phyloP scores from a whole-genome alignment of 2,888 invertebrate genomes.

The Chymomyza caudatula region DNA sequence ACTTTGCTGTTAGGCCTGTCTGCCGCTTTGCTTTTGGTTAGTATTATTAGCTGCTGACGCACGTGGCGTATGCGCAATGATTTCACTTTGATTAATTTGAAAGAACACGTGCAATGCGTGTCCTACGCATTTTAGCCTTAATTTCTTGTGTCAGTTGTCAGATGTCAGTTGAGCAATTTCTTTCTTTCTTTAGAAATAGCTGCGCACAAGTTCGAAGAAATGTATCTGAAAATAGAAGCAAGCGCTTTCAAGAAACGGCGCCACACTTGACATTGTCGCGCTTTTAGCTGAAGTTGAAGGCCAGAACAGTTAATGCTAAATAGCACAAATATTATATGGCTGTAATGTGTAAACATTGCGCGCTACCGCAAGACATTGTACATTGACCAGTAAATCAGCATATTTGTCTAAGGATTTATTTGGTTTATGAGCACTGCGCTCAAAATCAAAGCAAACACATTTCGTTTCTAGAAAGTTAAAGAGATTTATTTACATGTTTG shows the following conservation, averaged over 20 bases:
- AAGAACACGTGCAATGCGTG: constrained; percentile 39
- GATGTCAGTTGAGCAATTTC: constrained; percentile 3
- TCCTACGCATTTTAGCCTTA: constrained; percentile 23
- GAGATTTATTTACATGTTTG: constrained; percentile 52
- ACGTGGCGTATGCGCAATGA: constrained; percentile 26
- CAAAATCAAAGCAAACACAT: constrained; percentile 52
- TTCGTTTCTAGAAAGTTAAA: constrained; percentile 42
- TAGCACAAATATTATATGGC: neutral
- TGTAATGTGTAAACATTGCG: neutral
- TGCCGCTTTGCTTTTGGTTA: constrained; percentile 33
- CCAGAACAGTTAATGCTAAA: constrained; percentile 15
- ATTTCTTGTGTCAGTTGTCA: constrained; percentile 59
- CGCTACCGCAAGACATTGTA: neutral
- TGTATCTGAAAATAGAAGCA: constrained; percentile 40
- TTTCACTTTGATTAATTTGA: neutral
- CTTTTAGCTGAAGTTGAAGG: constrained; percentile 46
- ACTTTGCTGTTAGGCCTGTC: constrained; percentile 4
- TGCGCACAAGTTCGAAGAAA: constrained; percentile 28
- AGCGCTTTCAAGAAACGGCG: constrained; percentile 30
- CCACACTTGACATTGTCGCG: constrained; percentile 45
- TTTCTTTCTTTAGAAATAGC: constrained; percentile 15
- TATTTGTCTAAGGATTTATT: neutral
- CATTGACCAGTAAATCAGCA: neutral
- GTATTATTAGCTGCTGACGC: constrained; percentile 27
- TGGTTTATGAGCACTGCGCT: too few species aligned